Conservation (phyloP, 2,888 invertebrate species). For the Leptopilina myrica region DNA sequence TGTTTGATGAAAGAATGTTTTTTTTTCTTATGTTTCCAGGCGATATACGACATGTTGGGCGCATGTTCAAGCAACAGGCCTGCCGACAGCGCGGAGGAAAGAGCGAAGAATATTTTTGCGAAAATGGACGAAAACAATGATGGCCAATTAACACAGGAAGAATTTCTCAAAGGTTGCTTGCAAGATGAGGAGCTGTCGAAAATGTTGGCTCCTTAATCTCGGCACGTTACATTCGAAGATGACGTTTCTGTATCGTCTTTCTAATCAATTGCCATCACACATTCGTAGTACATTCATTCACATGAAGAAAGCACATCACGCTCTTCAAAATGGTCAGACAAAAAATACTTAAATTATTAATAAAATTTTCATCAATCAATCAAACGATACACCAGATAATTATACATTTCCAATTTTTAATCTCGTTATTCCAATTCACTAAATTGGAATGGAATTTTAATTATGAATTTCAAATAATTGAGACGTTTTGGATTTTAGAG, state of each 20-base stretch:
- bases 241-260: constrained; percentile 35
- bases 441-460: too few relatives aligned
- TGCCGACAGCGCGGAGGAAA: constrained; percentile 96
- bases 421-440: too few relatives aligned
- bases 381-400: neutral
- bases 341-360: constrained; percentile 15
- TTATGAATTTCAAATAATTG: too few relatives aligned
- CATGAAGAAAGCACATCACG: constrained; percentile 12
- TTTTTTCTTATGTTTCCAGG: constrained; percentile 79
- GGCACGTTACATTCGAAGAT: constrained; percentile 59
- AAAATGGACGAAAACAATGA: constrained; percentile 99
- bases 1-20: too few relatives aligned
- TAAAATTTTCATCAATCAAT: neutral
- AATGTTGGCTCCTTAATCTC: constrained; percentile 93
- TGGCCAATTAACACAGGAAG: constrained; percentile 97
- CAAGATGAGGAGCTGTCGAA: constrained; percentile 97
- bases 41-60: constrained; percentile 99
- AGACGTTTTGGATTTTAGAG: too few relatives aligned
- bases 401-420: neutral
- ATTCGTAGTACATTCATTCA: constrained; percentile 1
- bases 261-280: constrained; percentile 28
- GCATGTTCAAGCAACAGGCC: constrained; percentile 97
- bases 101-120: constrained; percentile 99
- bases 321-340: constrained; percentile 27
- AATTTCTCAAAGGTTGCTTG: constrained; percentile 98